A percentile compares a stretch with the other conserved stretches of the same genome.
These are phyloP conservation scores for Lasioglossum baleicum DNA, from an alignment of 1,140 invertebrate species.

Conservation along the genomic window DNA sequence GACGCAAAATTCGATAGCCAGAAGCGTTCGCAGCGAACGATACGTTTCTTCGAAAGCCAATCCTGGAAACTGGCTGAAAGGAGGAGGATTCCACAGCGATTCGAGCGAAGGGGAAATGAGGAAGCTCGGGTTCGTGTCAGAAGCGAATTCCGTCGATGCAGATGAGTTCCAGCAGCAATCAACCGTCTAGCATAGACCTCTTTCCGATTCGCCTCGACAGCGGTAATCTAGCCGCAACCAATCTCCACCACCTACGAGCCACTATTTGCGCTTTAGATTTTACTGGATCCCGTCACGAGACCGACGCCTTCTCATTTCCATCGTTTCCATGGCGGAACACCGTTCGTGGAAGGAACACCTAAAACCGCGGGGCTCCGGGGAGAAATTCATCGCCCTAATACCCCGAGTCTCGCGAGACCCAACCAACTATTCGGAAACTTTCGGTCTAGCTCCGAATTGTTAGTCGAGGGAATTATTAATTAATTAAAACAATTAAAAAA, in stretches of 20 bases:
- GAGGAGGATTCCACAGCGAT: neutral
- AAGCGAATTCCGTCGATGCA: slow-evolving; percentile 64
- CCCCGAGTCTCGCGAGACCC: neutral
- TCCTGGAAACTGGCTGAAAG: neutral
- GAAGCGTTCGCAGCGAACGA: neutral
- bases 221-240: slow-evolving; percentile 67
- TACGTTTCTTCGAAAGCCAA: neutral
- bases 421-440: neutral
- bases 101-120: neutral
- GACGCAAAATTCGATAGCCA: neutral
- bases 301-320: slow-evolving; percentile 31
- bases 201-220: slow-evolving; percentile 63
- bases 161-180: slow-evolving; percentile 64
- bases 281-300: slow-evolving; percentile 75
- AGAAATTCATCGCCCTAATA: neutral
- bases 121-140: slow-evolving; percentile 59
- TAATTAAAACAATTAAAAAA: too few relatives aligned
- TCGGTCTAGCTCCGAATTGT: too few relatives aligned
- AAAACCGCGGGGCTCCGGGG: neutral
- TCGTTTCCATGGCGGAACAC: slow-evolving; percentile 6
- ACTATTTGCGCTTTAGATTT: slow-evolving; percentile 76
- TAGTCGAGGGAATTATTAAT: too few relatives aligned
- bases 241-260: slow-evolving; percentile 63
- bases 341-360: neutral
- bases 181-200: slow-evolving; percentile 38